These are phyloP conservation scores for Myotis myotis DNA, from an alignment of 2,797 vertebrate species.

Conservation along the genomic window DNA sequence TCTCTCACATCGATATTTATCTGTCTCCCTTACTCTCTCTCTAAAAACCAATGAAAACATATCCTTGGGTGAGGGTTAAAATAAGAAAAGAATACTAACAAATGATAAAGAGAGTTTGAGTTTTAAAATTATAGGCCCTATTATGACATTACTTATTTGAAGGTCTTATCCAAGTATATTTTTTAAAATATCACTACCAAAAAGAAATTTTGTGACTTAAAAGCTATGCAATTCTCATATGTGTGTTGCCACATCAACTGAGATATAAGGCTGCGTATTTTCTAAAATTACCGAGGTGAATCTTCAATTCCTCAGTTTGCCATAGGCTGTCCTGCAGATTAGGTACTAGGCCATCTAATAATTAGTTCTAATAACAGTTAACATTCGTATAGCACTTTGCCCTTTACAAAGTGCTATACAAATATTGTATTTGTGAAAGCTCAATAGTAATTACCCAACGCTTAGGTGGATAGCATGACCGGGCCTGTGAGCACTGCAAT, in stretches of 20 bases:
- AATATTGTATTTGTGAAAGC: constrained; percentile 68
- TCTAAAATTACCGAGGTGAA: constrained; percentile 56
- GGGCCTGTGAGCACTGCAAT: background rate
- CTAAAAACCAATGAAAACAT: background rate
- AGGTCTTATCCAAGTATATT: background rate
- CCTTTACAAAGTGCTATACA: constrained; percentile 57
- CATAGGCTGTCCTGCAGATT: constrained; percentile 26
- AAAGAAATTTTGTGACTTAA: constrained; percentile 28
- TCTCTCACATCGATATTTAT: background rate
- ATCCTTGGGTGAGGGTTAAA: background rate
- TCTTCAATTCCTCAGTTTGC: constrained; percentile 54
- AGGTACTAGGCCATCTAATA: constrained; percentile 50
- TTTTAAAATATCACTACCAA: constrained; percentile 40
- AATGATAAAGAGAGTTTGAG: background rate
- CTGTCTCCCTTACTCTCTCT: background rate
- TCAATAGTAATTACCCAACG: constrained; percentile 67
- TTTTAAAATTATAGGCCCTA: background rate
- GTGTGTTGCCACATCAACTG: constrained; percentile 29
- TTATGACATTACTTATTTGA: constrained; percentile 28
- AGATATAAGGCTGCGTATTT: constrained; percentile 42
- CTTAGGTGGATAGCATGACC: background rate
- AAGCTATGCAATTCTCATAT: background rate
- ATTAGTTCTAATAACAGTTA: constrained; percentile 69
- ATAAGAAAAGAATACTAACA: background rate
- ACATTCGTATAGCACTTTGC: constrained; percentile 59